Evolutionary conservation across 2,888 invertebrate genomes (phyloP).

Genomic region (Andrena marginata): DNA sequence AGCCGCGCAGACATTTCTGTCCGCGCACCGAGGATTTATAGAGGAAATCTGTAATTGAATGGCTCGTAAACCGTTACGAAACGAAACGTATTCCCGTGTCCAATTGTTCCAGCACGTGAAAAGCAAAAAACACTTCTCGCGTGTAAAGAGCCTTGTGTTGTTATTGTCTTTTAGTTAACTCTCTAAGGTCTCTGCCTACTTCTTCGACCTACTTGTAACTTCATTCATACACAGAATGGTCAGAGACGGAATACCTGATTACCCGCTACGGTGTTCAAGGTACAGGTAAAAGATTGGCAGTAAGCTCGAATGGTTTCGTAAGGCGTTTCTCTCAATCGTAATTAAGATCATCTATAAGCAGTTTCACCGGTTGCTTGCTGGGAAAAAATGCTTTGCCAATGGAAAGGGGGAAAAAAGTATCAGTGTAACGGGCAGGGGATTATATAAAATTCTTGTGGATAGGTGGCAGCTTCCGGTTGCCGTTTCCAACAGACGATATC

Average conservation of each 20-base stretch:
- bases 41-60: constrained; percentile 66
- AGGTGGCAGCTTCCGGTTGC: not conserved
- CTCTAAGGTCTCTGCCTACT: not conserved
- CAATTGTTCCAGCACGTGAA: constrained; percentile 49
- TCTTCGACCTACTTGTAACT: not conserved
- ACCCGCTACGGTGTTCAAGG: not conserved
- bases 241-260: not conserved
- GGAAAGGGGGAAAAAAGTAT: not conserved
- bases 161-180: constrained; percentile 1
- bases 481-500: not conserved
- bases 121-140: constrained; percentile 32
- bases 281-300: not conserved
- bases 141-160: constrained; percentile 4
- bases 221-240: not conserved
- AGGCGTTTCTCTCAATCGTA: not conserved
- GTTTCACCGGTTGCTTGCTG: not conserved
- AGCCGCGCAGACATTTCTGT: constrained; percentile 4
- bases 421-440: not conserved
- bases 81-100: constrained; percentile 54
- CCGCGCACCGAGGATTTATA: constrained; percentile 44
- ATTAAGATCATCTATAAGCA: not conserved
- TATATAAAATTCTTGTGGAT: not conserved
- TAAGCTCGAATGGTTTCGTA: not conserved
- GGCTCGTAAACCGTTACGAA: constrained; percentile 63
- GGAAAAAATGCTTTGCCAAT: not conserved